phyloP scores from a whole-genome alignment of 2,888 invertebrate species.

The Aleiodes testaceus region DNA sequence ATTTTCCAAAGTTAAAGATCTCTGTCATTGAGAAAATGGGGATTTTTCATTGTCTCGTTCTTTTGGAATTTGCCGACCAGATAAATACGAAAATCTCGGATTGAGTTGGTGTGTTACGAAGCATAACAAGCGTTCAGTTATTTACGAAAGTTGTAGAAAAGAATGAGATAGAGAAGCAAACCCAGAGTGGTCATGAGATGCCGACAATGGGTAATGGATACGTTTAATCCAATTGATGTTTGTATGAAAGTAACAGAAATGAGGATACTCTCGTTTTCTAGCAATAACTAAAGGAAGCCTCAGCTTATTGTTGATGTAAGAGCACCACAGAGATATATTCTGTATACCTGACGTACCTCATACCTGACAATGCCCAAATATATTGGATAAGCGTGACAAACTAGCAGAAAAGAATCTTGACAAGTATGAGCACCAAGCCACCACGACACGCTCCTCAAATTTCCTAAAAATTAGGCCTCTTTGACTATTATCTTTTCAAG shows the following conservation, averaged over 20 bases:
- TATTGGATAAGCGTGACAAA: constrained; percentile 64
- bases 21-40: neutral
- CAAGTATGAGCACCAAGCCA: constrained; percentile 51
- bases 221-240: constrained; percentile 71
- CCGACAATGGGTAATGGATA: constrained; percentile 70
- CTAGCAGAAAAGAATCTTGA: constrained; percentile 42
- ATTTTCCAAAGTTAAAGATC: constrained; percentile 12
- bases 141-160: constrained; percentile 9
- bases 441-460: constrained; percentile 63
- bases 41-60: constrained; percentile 4
- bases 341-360: constrained; percentile 39
- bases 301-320: constrained; percentile 37
- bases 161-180: constrained; percentile 43
- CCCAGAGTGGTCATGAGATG: constrained; percentile 37
- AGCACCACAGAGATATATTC: neutral
- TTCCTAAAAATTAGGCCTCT: constrained; percentile 63
- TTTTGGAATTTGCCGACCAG: constrained; percentile 38
- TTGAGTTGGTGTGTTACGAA: constrained; percentile 36
- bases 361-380: constrained; percentile 61
- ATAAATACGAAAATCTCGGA: constrained; percentile 46
- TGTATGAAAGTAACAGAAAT: constrained; percentile 32
- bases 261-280: constrained; percentile 37
- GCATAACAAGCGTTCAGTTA: constrained; percentile 29
- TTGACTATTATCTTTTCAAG: constrained; percentile 32
- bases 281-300: constrained; percentile 30